Evolutionary conservation across 2,797 vertebrate species (phyloP).

Genomic region (Syngnathus acus): DNA sequence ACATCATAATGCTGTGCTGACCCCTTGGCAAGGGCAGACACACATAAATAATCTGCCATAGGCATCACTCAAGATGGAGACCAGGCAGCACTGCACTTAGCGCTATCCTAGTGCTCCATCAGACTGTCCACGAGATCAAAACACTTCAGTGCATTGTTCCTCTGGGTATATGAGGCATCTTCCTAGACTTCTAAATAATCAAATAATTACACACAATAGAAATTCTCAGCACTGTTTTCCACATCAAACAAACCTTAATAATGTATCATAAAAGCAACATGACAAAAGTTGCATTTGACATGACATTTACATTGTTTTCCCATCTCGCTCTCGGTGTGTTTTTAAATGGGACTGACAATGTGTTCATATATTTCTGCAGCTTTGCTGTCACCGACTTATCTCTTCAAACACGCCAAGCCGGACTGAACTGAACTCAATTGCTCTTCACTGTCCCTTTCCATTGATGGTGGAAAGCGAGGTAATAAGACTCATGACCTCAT

Average conservation of each 20-base stretch:
- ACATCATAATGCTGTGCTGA: conserved; percentile 35
- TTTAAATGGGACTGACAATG: conserved; percentile 37
- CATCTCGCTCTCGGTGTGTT: conserved; percentile 8
- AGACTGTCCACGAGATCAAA: conserved; percentile 15
- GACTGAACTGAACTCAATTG: conserved; percentile 15
- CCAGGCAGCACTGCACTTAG: conserved; percentile 44
- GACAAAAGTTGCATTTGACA: conserved; percentile 21
- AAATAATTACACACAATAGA: conserved; percentile 11
- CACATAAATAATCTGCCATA: conserved; percentile 51
- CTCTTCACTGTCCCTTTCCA: conserved; percentile 18
- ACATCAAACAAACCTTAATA: conserved; percentile 12
- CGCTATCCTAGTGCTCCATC: conserved; percentile 25
- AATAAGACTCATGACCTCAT: conserved; percentile 48
- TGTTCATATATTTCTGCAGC: conserved; percentile 33
- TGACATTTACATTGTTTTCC: conserved; percentile 22
- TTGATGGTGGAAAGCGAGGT: conserved; percentile 31
- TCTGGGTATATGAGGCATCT: conserved; percentile 2
- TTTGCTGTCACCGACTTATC: conserved; percentile 26
- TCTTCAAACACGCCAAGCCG: conserved; percentile 10
- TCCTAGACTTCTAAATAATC: conserved; percentile 17
- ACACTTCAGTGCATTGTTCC: conserved; percentile 11
- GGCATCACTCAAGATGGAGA: conserved; percentile 56
- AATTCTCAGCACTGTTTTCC: conserved; percentile 4
- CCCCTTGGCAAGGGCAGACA: conserved; percentile 60
- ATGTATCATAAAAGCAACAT: conserved; percentile 20